Base-by-base conservation (phyloP, 2,113 vertebrate genomes). In the Forbesichthys papilliferus region DNA sequence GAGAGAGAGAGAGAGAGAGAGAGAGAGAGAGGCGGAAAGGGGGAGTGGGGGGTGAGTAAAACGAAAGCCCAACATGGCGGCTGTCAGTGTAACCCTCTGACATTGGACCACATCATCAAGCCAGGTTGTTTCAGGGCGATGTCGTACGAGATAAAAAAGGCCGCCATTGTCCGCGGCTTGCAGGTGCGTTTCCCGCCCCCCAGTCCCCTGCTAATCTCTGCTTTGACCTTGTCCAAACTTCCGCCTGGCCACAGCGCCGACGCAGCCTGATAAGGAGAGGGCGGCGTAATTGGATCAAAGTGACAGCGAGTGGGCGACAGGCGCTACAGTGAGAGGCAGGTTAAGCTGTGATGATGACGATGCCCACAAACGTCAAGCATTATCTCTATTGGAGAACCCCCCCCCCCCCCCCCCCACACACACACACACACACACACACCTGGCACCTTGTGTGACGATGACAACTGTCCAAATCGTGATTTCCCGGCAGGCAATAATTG, bases 191-290 rank as follows among this genome's bases (percentile, higher is more conserved):
- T 54, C 63, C 73, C 6, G 67, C 64, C 49, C 80, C 68, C 63
- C 54, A 20, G 1, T 49, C 60, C 70, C 34, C 8, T 1, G 46
- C 75, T 90, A 86, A 89, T 89, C 85, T 87, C 75, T 58, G 13
- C 71, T 33, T 64, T 86, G 82, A 90, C 88, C 88, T 90, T 90
- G 77, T 74, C 80, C 75, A 79, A 84, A 80, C 73, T 80, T 72
- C 73, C 75, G 79, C 69, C 60, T 58, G 64, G 68, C 61, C 66
- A 75, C 58, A 74, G 75, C 71, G 51, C 72, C 69, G 89, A 91
- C 91, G 87, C 87, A 85, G 85, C 80, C 66, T 84, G 91, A 92
- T 84, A 88, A 88, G 80, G 69, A 74, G 85, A 90, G 83, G 84
- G 77, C 80, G 82, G 58, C 69, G 69, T 87, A 90, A 90, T 90